Conservation (phyloP, 2,888 invertebrate species). For the Trichopoda pennipes region DNA sequence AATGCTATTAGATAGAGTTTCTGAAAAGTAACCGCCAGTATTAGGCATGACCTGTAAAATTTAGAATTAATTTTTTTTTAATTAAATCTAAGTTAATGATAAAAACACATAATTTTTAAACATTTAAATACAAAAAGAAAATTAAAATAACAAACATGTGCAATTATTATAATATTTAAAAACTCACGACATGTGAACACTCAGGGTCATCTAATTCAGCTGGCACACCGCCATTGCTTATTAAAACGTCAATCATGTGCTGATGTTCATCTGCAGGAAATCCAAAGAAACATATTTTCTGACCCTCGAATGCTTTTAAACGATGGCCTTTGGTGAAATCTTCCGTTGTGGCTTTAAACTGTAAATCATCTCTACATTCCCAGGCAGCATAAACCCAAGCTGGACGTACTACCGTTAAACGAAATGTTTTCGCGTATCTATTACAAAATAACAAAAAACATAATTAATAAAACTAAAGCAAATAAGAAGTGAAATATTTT, state of each 20-base stretch:
- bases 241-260: constrained; percentile 94
- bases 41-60: constrained; percentile 81
- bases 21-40: constrained; percentile 80
- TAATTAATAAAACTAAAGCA: not conserved
- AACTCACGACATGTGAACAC: constrained; percentile 95
- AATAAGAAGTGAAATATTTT: not conserved
- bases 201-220: constrained; percentile 89
- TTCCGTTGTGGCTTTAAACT: constrained; percentile 87
- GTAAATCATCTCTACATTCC: constrained; percentile 88
- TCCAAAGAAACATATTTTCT: constrained; percentile 92
- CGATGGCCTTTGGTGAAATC: constrained; percentile 87
- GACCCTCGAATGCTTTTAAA: constrained; percentile 93
- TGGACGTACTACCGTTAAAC: constrained; percentile 92
- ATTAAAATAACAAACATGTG: constrained; percentile 20
- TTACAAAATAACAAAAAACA: not conserved
- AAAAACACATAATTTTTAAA: constrained; percentile 13
- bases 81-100: constrained; percentile 14
- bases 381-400: constrained; percentile 95
- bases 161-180: constrained; percentile 17
- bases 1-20: constrained; percentile 73
- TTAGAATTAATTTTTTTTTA: constrained; percentile 59
- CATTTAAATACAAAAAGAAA: constrained; percentile 1
- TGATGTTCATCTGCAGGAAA: constrained; percentile 94
- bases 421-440: constrained; percentile 92
- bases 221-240: constrained; percentile 91